Evolutionary conservation across 2,113 vertebrate genomes (phyloP), one percentile per base, ranked within the genome.

Genomic region (Oreochromis tanganicae): DNA sequence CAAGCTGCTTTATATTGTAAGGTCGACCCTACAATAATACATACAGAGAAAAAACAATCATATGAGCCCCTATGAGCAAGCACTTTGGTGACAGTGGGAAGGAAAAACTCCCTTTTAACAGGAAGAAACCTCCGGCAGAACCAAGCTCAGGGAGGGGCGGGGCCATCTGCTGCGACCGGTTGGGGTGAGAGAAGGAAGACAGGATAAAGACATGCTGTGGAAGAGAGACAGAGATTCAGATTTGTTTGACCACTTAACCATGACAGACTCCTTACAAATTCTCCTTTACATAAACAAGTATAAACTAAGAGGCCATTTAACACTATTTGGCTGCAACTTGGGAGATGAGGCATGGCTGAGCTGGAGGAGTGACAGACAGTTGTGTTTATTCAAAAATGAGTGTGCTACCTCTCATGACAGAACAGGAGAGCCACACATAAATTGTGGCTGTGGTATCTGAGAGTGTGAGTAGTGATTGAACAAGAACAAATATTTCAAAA

Each of bases 81-180:
- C 4, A 59, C 57, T 61, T 32, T 61, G 57, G 27, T 0, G 7
- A 59, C 56, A 0, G 56, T 16, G 27, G 13, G 56, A 59, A 59
- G 55, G 55, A 56, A 56, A 56, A 56, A 56, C 55, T 56, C 55
- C 11, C 11, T 56, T 27, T 56, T 2, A 56, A 56, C 11, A 27
- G 21, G 54, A 56, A 56, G 54, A 56, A 56, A 56, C 11, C 21
- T 56, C 21, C 21, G 0, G 3, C 21, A 57, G 55, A 27, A 57
- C 12, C 24, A 57, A 6, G 24, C 55, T 57, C 55, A 57, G 56
- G 13, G 24, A 57, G 56, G 13, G 55, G 55, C 7, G 55, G 24
- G 54, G 56, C 56, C 27, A 29, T 59, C 0, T 59, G 13, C 56
- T 16, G 27, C 0, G 56, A 59, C 0, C 0, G 56, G 4, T 16